Conservation (phyloP, 2,797 vertebrate species). For the Bradypodion ventrale region DNA sequence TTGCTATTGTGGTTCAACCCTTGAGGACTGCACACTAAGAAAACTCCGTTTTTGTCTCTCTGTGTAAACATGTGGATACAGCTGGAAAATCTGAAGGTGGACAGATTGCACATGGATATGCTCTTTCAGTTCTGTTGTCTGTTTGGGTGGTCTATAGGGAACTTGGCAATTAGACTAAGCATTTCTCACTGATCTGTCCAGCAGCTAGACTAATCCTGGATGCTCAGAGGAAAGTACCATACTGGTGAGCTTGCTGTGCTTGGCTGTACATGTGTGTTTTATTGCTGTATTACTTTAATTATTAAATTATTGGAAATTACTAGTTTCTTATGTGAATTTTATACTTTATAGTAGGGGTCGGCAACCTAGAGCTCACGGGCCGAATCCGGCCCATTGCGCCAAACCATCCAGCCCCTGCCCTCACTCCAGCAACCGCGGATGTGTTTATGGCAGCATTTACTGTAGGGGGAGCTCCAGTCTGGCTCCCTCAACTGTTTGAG, state of each 20-base stretch:
- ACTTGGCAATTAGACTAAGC: constrained; percentile 38
- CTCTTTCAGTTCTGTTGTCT: constrained; percentile 26
- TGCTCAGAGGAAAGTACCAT: constrained; percentile 46
- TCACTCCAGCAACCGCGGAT: no score
- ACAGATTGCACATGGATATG: constrained; percentile 19
- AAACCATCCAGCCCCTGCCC: no score
- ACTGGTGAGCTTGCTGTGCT: constrained; percentile 47
- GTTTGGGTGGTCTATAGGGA: constrained; percentile 58
- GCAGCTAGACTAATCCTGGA: constrained; percentile 52
- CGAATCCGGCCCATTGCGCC: no score
- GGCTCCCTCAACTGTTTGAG: no score
- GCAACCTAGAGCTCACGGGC: no score
- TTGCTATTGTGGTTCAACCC: not conserved
- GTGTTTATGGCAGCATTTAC: no score
- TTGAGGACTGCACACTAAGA: constrained; percentile 22
- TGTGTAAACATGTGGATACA: constrained; percentile 13
- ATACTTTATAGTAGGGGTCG: no score
- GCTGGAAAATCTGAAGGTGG: constrained; percentile 45
- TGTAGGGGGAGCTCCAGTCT: no score
- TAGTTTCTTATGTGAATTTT: constrained; percentile 43
- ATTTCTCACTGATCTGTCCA: constrained; percentile 45
- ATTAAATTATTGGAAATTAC: constrained; percentile 52
- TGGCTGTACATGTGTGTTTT: constrained; percentile 54
- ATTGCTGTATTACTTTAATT: constrained; percentile 55
- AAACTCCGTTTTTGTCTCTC: constrained; percentile 7